Evolutionary conservation across 1,140 invertebrate species (phyloP), one percentile per base, ranked within the genome.

Genomic region (Oedothorax gibbosus): DNA sequence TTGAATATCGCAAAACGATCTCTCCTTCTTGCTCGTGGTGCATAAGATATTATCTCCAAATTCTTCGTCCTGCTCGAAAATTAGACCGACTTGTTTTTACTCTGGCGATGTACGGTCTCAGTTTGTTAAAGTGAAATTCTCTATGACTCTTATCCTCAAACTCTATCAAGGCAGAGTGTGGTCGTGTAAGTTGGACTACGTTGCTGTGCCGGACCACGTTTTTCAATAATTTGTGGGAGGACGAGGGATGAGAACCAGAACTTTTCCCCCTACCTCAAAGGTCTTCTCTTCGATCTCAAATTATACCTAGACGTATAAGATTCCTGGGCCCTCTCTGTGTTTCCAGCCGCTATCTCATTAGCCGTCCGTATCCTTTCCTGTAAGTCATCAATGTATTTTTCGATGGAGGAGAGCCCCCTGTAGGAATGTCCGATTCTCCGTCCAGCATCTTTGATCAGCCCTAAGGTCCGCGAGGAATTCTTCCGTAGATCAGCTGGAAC

Each of bases 21-120:
- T 18, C 49, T 7, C n/a, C n/a, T n/a, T n/a, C n/a, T n/a, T 35
- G 12, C 54, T 21, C 15, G 54, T 20, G 53, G 71, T 11, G 53
- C 53, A 73, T 73, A 60, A 14, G 56, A 50, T n/a, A 51, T n/a
- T 8, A 7, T 53, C 15, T 8, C 15, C 21, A 64, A 77, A 77
- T 10, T 72, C 69, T 15, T 60, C 72, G 49, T 77, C 20, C 51
- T 77, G 60, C 18, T 60, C 57, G 21, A 77, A 76, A n/a, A 77
- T 15, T 5, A 77, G 21, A 5, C 60, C 57, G 35, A 77, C 75
- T 21, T 77, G 14, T n/a, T 21, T 75, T 7, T 12, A 57, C 9
- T 75, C 53, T 14, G 53, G 54, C 10, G 2, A 57, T 53, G 11
- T 21, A 77, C 18, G 18, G 54, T 15, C 35, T 21, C 2, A 64